Conservation (phyloP, 2,888 invertebrate genomes). For the Drosophila robusta region DNA sequence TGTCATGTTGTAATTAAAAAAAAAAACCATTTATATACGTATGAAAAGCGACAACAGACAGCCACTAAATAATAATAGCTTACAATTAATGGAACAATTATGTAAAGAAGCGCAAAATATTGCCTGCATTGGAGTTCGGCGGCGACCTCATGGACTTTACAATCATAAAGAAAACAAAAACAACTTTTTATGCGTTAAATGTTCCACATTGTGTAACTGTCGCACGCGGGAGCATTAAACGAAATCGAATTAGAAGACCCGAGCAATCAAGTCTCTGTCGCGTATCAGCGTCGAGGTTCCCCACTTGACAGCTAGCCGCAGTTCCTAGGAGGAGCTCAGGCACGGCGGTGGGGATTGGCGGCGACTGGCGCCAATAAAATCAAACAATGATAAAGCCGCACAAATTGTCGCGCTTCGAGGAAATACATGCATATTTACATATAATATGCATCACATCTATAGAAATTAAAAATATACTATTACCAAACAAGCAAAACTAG, state of each 20-base stretch:
- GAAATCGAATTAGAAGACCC: constrained; percentile 51
- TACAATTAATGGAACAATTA: constrained; percentile 41
- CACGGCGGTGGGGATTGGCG: not conserved
- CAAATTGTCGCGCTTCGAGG: constrained; percentile 49
- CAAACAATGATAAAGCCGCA: constrained; percentile 55
- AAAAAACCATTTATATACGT: constrained; percentile 43
- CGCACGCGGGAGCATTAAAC: constrained; percentile 3
- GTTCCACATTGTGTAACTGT: constrained; percentile 51
- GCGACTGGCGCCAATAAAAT: constrained; percentile 65
- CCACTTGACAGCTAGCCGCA: constrained; percentile 10
- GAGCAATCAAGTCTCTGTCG: constrained; percentile 17
- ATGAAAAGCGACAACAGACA: constrained; percentile 43
- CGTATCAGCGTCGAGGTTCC: constrained; percentile 23
- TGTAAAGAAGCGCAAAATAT: constrained; percentile 4
- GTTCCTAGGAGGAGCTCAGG: constrained; percentile 36
- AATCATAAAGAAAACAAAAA: constrained; percentile 13
- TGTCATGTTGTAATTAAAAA: constrained; percentile 74
- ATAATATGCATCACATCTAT: not conserved
- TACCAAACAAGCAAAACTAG: not conserved
- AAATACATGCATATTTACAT: constrained; percentile 17
- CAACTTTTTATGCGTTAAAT: constrained; percentile 29
- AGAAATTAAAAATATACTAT: not conserved
- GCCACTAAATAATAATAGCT: constrained; percentile 14
- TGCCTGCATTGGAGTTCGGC: not conserved
- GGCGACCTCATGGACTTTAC: not conserved